Evolutionary conservation across 2,113 vertebrate species (phyloP).

Genomic region (Aythya baeri): DNA sequence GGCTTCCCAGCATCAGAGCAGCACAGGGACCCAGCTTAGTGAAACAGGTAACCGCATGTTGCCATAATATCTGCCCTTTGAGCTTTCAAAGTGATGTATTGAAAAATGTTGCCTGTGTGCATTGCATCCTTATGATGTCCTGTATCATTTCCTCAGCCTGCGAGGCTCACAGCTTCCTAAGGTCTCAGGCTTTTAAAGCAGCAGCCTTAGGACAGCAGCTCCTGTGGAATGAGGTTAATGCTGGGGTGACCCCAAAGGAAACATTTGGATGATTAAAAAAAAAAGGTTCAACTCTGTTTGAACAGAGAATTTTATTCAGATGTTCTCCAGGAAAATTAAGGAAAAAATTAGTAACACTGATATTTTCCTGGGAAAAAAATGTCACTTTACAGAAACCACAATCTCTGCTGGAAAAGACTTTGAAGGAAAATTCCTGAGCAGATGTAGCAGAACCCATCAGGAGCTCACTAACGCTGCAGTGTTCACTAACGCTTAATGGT

Average conservation of each 20-base stretch:
- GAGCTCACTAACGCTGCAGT: neutral
- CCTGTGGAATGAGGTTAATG: neutral
- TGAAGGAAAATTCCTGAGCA: neutral
- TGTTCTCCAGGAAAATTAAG: neutral
- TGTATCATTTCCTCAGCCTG: fast-evolving
- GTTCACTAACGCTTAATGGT: neutral
- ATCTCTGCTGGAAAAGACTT: neutral
- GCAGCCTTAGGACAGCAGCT: neutral
- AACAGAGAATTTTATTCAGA: neutral
- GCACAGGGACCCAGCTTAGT: neutral
- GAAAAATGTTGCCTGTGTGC: neutral
- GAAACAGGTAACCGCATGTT: fast-evolving
- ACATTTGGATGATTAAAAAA: neutral
- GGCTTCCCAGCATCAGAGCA: neutral
- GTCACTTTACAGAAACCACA: neutral
- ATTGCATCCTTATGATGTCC: fast-evolving
- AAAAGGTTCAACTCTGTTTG: neutral
- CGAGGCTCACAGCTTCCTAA: neutral
- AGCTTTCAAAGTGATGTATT: neutral
- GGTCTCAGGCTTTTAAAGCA: fast-evolving
- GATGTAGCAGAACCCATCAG: neutral
- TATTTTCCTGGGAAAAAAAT: neutral
- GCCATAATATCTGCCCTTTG: neutral
- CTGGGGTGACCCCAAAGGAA: neutral
- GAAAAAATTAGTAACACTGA: neutral